Base-by-base conservation (phyloP, 2,797 vertebrate genomes). In the Falco novaeseelandiae region DNA sequence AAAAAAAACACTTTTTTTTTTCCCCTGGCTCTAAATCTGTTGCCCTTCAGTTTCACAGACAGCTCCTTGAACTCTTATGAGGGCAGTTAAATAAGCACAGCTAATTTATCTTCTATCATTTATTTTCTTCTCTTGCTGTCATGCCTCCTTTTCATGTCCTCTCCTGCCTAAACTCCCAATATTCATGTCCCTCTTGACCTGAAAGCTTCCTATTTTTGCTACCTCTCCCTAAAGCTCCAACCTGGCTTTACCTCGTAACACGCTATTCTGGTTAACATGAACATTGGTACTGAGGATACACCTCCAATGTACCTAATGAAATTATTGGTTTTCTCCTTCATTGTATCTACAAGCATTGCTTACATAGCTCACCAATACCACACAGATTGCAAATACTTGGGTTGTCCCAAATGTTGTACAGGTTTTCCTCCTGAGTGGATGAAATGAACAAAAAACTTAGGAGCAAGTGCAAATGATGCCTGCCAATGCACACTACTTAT, bases 1-100 rank as follows among this genome's bases (percentile, higher is more conserved):
- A 86, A 66, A 3, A 2, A 2, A n/a, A n/a, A n/a, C 0, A 44
- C 2, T 2, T 2, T 5, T 14, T 44, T 54, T 36, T 54, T 36
- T 23, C 3, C 30, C 48, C 63, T 4, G 9, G 25, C 63, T 89
- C 48, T 80, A 89, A 93, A 87, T 87, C 67, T 83, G 32, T 44
- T 86, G 65, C 65, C 42, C 81, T 87, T 54, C 32, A 54, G 20
- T 76, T 94, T 71, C 76, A 86, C 8, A 80, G 40, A 72, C 36
- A 91, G 38, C 34, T 82, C 34, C 66, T 10, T 65, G 13, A 81
- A 91, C 52, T 85, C n/a, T 72, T 73, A 61, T 2, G 14, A 88
- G 49, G 52, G 76, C 78, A 93, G 20, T 65, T 87, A 78, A 87
- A 71, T 26, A 91, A 83, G 65, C 42, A 81, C 14, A 74, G 21